Evolutionary conservation across 2,797 vertebrate species (phyloP).

Genomic region (Lutjanus argentimaculatus): DNA sequence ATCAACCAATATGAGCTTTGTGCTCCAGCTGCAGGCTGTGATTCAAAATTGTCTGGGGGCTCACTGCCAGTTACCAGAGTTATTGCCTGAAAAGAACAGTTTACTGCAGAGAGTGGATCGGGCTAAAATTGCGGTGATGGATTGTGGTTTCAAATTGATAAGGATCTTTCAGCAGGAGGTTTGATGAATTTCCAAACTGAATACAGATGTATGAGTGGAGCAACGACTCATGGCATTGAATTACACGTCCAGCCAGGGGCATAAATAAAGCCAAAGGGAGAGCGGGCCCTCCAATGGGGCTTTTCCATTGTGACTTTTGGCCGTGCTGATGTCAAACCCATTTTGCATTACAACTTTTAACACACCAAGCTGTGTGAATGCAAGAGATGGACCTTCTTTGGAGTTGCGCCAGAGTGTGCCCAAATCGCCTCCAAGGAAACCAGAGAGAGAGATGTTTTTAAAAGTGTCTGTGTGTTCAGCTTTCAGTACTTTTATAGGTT

Average conservation of each 20-base stretch:
- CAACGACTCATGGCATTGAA: slow-evolving; percentile 27
- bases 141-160: slow-evolving; percentile 76
- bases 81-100: slow-evolving; percentile 79
- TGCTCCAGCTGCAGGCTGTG: slow-evolving; percentile 77
- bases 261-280: no score
- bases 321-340: no score
- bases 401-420: no score
- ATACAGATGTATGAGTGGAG: slow-evolving; percentile 55
- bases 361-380: no score
- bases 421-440: no score
- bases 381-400: no score
- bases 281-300: no score
- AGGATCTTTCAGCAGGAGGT: slow-evolving; percentile 67
- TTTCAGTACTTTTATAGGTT: no score
- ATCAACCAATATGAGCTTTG: slow-evolving; percentile 72
- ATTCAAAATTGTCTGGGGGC: slow-evolving; percentile 78
- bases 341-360: no score
- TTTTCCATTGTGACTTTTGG: no score
- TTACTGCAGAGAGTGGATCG: slow-evolving; percentile 68
- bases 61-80: slow-evolving; percentile 71
- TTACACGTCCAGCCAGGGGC: slow-evolving; percentile 22
- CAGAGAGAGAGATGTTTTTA: no score
- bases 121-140: slow-evolving; percentile 75
- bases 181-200: slow-evolving; percentile 72
- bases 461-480: no score